Conservation (phyloP, 2,113 vertebrate genomes). For the Ceyx melanurus region DNA sequence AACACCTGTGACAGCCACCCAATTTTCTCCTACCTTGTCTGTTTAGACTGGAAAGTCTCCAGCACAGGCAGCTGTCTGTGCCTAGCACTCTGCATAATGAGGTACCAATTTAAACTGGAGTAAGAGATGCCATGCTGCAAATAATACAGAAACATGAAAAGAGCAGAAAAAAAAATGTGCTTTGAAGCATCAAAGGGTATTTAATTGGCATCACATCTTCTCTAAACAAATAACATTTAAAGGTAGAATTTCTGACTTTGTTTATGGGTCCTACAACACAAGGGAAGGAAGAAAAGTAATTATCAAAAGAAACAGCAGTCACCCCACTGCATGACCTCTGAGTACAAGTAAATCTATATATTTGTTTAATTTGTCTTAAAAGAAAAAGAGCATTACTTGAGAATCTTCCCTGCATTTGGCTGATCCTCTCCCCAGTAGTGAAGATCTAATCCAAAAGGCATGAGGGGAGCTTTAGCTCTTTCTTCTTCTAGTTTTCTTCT, state of each 20-base stretch:
- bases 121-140: slow-evolving; percentile 7
- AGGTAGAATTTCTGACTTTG: slow-evolving; percentile 48
- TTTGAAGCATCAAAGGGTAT: slow-evolving; percentile 54
- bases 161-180: neutral
- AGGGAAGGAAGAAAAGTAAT: slow-evolving; percentile 34
- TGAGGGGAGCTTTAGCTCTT: slow-evolving; percentile 76
- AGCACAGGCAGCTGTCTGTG: neutral
- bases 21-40: neutral
- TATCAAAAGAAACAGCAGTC: slow-evolving; percentile 33
- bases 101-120: neutral
- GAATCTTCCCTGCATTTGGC: slow-evolving; percentile 81
- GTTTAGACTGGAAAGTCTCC: neutral
- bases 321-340: slow-evolving; percentile 13
- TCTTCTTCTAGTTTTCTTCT: slow-evolving; percentile 62
- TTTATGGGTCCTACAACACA: slow-evolving; percentile 1
- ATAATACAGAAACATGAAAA: slow-evolving; percentile 21
- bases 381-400: slow-evolving; percentile 80
- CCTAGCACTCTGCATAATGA: slow-evolving; percentile 8
- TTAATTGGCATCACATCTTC: slow-evolving; percentile 50
- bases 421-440: slow-evolving; percentile 92
- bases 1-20: neutral
- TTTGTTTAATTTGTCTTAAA: slow-evolving; percentile 59
- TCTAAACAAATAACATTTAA: slow-evolving; percentile 34
- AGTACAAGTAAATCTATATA: slow-evolving; percentile 15
- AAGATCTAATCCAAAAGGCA: slow-evolving; percentile 90